A percentile compares a stretch with the other conserved stretches of the same genome.
phyloP scores from a whole-genome alignment of 1,140 invertebrate species.

The Copidosoma floridanum region DNA sequence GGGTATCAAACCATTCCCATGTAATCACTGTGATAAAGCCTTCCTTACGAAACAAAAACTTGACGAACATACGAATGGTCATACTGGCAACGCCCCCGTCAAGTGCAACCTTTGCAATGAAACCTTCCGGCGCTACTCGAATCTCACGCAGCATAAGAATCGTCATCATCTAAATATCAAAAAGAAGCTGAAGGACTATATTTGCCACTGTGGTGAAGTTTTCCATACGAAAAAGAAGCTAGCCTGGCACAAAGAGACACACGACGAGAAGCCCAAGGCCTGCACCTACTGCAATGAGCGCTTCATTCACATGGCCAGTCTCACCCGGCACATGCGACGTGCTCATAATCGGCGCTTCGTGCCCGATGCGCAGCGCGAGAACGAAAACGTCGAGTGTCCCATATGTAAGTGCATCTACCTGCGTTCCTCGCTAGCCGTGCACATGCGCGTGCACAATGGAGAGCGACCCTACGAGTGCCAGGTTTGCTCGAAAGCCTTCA shows the following conservation, averaged over 20 bases:
- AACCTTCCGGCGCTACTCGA: slow-evolving; percentile 80
- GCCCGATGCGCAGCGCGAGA: slow-evolving; percentile 60
- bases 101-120: slow-evolving; percentile 80
- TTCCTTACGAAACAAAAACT: slow-evolving; percentile 78
- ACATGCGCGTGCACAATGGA: slow-evolving; percentile 76
- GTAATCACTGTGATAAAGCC: slow-evolving; percentile 76
- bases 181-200: slow-evolving; percentile 71
- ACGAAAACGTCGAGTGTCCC: slow-evolving; percentile 75
- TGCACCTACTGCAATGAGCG: slow-evolving; percentile 81
- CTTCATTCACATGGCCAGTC: slow-evolving; percentile 77
- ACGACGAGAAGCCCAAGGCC: slow-evolving; percentile 77
- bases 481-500: slow-evolving; percentile 81
- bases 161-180: slow-evolving; percentile 67
- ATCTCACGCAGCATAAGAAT: slow-evolving; percentile 81
- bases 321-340: slow-evolving; percentile 78
- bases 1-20: slow-evolving; percentile 74
- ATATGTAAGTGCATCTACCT: slow-evolving; percentile 79
- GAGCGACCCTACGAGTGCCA: slow-evolving; percentile 74
- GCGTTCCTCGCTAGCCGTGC: slow-evolving; percentile 74
- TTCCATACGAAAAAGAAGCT: slow-evolving; percentile 80
- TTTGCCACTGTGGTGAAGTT: slow-evolving; percentile 77
- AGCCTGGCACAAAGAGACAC: slow-evolving; percentile 81
- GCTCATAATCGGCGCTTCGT: slow-evolving; percentile 77
- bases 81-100: slow-evolving; percentile 77
- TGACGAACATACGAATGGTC: slow-evolving; percentile 76